Conservation (phyloP, 2,888 invertebrate genomes). For the Neuroscelio doddi region DNA sequence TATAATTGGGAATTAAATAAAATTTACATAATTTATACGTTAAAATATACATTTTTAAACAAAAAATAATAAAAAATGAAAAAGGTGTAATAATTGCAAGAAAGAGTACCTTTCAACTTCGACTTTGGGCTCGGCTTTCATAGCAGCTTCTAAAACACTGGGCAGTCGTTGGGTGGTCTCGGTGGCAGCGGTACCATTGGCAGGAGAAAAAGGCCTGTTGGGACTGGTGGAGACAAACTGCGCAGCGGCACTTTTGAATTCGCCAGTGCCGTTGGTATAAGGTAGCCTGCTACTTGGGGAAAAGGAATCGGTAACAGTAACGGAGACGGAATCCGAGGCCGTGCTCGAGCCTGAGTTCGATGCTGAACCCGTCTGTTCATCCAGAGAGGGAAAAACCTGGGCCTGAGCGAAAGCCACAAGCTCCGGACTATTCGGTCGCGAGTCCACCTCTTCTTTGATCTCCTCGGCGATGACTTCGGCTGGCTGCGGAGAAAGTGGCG, state of each 20-base stretch:
- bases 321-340: constrained; percentile 21
- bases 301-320: constrained; percentile 54
- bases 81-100: background rate
- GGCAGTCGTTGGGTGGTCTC: constrained; percentile 73
- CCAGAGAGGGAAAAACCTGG: constrained; percentile 59
- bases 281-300: constrained; percentile 58
- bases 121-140: constrained; percentile 90
- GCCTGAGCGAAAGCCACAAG: constrained; percentile 59
- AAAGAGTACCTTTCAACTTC: constrained; percentile 75
- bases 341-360: constrained; percentile 33
- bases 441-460: constrained; percentile 60
- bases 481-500: constrained; percentile 63
- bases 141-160: constrained; percentile 87
- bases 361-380: constrained; percentile 48
- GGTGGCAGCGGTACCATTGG: constrained; percentile 57
- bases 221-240: constrained; percentile 64
- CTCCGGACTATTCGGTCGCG: constrained; percentile 61
- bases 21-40: no score
- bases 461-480: constrained; percentile 61
- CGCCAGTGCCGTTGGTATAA: constrained; percentile 53
- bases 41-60: background rate
- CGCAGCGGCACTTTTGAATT: constrained; percentile 55
- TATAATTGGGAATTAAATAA: no score
- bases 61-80: no score
- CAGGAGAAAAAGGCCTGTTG: constrained; percentile 65